Percentiles rank a stretch among this genome's conserved stretches.
These are phyloP conservation scores for Fistularia commersonii DNA, from an alignment of 2,797 vertebrate species.

Conservation along the genomic window DNA sequence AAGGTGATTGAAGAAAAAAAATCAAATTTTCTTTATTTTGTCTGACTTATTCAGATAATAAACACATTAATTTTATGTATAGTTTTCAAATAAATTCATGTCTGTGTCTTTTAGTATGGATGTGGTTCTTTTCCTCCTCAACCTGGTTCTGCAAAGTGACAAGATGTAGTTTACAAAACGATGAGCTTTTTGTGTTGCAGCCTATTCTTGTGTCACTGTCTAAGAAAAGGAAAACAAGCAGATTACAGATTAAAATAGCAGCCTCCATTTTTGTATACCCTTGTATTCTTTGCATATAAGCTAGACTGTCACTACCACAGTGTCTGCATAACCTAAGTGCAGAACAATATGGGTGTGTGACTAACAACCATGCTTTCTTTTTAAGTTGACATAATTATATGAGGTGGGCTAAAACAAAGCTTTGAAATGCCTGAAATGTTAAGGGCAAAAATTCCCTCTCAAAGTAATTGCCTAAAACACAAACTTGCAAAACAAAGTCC, in stretches of 20 bases:
- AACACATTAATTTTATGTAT: no score
- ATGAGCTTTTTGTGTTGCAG: conserved; percentile 22
- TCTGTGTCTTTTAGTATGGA: conserved; percentile 17
- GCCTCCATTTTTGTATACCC: conserved; percentile 41
- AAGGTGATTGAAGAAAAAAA: no score
- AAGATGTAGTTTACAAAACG: conserved; percentile 34
- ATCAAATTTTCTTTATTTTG: no score
- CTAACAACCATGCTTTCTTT: conserved; percentile 18
- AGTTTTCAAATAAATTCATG: no score
- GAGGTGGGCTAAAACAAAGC: conserved; percentile 4
- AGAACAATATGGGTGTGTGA: no score
- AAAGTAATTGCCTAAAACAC: conserved; percentile 40
- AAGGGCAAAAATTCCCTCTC: conserved; percentile 6
- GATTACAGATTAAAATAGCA: conserved; percentile 44
- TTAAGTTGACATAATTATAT: conserved; percentile 9
- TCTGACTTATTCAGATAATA: no score
- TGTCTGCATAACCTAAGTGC: no score
- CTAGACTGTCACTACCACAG: neutral
- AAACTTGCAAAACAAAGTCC: conserved; percentile 23
- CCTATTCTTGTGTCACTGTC: conserved; percentile 26
- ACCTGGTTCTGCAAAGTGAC: conserved; percentile 28
- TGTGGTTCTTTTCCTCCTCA: conserved; percentile 28
- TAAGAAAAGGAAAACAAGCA: conserved; percentile 38
- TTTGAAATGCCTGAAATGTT: conserved; percentile 9
- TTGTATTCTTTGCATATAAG: conserved; percentile 21